Conservation (phyloP, 1,140 invertebrate species). For the Ridgeia piscesae region DNA sequence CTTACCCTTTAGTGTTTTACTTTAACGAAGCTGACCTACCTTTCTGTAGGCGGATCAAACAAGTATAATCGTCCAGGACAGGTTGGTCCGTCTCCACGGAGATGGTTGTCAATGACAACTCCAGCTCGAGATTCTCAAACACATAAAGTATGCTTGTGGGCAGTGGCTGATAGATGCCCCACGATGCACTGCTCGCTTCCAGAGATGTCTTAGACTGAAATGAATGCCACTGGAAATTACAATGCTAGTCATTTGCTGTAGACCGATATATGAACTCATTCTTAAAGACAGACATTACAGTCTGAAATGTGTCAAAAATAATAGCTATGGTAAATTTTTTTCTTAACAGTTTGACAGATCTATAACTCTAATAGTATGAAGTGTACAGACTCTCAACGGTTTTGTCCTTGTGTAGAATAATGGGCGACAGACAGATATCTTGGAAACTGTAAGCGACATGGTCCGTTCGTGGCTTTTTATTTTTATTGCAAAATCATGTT, state of each 20-base stretch:
- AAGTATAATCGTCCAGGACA: conserved; percentile 48
- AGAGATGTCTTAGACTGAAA: neutral
- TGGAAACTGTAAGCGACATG: too few species aligned
- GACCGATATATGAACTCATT: neutral
- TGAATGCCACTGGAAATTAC: neutral
- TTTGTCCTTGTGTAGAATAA: too few species aligned
- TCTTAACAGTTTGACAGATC: too few species aligned
- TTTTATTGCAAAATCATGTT: too few species aligned
- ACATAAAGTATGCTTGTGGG: conserved; percentile 48
- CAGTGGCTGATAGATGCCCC: neutral
- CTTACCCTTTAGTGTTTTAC: too few species aligned
- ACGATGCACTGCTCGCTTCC: neutral
- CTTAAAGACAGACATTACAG: neutral
- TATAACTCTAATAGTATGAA: too few species aligned
- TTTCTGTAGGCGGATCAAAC: conserved; percentile 51
- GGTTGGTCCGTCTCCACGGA: conserved; percentile 33
- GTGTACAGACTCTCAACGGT: too few species aligned
- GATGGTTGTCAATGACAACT: conserved; percentile 50
- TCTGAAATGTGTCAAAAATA: too few species aligned
- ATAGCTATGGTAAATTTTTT: too few species aligned
- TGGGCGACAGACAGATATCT: too few species aligned
- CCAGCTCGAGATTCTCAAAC: conserved; percentile 57
- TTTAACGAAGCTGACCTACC: conserved; percentile 37
- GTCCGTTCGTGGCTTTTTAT: too few species aligned
- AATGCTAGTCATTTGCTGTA: neutral